Evolutionary conservation across 2,113 vertebrate species (phyloP).

Genomic region (Aegotheles bennettii): DNA sequence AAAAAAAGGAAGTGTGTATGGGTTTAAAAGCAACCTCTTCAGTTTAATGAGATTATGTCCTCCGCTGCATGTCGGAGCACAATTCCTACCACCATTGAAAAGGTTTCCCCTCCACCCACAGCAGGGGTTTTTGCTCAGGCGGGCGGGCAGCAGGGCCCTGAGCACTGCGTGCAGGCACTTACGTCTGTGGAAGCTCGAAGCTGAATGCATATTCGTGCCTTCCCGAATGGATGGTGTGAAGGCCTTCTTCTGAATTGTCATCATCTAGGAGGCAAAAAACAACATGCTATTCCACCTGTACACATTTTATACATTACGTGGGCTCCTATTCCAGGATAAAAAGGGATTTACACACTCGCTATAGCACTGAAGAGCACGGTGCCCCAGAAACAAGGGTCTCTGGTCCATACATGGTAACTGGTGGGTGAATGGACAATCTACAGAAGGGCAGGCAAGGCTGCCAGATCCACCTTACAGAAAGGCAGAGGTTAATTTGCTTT

Average conservation of each 20-base stretch:
- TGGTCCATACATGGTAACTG: rapidly evolving
- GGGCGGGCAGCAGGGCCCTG: neutral
- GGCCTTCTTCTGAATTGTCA: slow-evolving; percentile 95
- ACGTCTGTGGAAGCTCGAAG: slow-evolving; percentile 99
- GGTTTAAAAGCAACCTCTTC: slow-evolving; percentile 64
- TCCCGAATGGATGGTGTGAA: slow-evolving; percentile 96
- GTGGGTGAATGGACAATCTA: neutral
- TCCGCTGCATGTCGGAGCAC: slow-evolving; percentile 27
- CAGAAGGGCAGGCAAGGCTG: rapidly evolving
- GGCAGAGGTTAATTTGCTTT: neutral
- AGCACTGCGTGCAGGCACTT: slow-evolving; percentile 58
- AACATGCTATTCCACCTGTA: neutral
- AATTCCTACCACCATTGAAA: slow-evolving; percentile 67
- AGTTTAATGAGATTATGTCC: slow-evolving; percentile 48
- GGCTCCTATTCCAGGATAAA: neutral
- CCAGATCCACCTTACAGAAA: rapidly evolving
- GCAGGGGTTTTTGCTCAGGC: neutral
- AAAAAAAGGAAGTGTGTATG: neutral
- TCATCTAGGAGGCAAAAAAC: slow-evolving; percentile 79
- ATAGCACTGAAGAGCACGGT: rapidly evolving
- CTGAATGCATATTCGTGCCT: slow-evolving; percentile 99
- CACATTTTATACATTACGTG: neutral
- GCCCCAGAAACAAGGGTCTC: neutral
- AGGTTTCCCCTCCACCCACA: slow-evolving; percentile 63
- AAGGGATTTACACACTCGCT: neutral